These are phyloP conservation scores for Drosophila pseudotalamancana DNA, from an alignment of 2,888 invertebrate genomes.

Conservation along the genomic window DNA sequence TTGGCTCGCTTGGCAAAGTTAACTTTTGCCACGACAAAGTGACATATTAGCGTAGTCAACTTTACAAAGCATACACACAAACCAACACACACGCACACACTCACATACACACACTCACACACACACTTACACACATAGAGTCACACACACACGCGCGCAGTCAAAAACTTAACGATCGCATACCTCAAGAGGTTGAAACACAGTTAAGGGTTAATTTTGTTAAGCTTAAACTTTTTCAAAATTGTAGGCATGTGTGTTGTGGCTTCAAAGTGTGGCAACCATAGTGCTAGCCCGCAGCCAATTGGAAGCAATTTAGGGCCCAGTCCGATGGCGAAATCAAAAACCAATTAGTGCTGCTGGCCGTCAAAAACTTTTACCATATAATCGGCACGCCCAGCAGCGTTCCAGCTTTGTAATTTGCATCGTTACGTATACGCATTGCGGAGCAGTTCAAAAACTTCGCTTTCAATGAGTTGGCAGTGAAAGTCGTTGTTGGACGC, in stretches of 20 bases:
- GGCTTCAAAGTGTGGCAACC: slow-evolving; percentile 4
- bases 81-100: slow-evolving; percentile 1
- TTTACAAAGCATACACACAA: slow-evolving; percentile 58
- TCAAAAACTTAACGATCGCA: slow-evolving; percentile 48
- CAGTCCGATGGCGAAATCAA: slow-evolving; percentile 58
- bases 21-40: slow-evolving; percentile 78
- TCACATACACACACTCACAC: slow-evolving; percentile 6
- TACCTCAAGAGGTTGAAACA: slow-evolving; percentile 41
- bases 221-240: slow-evolving; percentile 55
- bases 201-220: slow-evolving; percentile 75
- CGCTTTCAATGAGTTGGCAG: slow-evolving; percentile 28
- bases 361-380: slow-evolving; percentile 53
- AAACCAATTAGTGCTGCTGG: slow-evolving; percentile 66
- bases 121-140: slow-evolving; percentile 5
- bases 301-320: slow-evolving; percentile 32
- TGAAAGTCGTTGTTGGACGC: slow-evolving; percentile 10
- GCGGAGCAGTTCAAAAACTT: slow-evolving; percentile 30
- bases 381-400: slow-evolving; percentile 41
- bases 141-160: neutral
- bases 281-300: slow-evolving; percentile 13
- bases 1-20: slow-evolving; percentile 65
- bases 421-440: slow-evolving; percentile 44
- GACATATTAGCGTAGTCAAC: slow-evolving; percentile 78
- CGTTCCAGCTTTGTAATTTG: slow-evolving; percentile 44
- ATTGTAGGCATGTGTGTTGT: slow-evolving; percentile 24